Evolutionary conservation across 2,113 vertebrate genomes (phyloP).

Genomic region (Protobothrops mucrosquamatus): DNA sequence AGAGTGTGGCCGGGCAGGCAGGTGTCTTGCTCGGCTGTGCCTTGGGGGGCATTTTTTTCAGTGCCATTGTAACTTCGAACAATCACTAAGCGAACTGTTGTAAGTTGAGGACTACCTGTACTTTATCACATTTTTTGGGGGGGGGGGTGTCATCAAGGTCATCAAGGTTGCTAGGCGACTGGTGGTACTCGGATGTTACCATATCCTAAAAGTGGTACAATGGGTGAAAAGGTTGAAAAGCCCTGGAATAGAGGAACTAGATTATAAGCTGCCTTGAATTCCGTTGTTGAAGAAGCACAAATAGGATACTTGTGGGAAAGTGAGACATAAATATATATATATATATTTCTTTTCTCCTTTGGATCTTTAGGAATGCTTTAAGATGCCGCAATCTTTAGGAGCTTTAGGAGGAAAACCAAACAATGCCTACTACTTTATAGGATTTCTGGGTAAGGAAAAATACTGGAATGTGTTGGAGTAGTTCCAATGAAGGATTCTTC

Average conservation of each 20-base stretch:
- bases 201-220: too few species aligned
- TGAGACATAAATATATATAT: conserved; percentile 14
- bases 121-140: too few species aligned
- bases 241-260: neutral
- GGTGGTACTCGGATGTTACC: too few species aligned
- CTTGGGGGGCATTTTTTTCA: too few species aligned
- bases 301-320: neutral
- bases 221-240: too few species aligned
- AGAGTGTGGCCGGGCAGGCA: too few species aligned
- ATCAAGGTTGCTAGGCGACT: too few species aligned
- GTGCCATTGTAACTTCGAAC: too few species aligned
- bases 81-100: too few species aligned
- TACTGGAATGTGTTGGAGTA: conserved; percentile 17
- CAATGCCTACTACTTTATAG: conserved; percentile 90
- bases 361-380: conserved; percentile 84
- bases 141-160: too few species aligned
- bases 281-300: neutral
- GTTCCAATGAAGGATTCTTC: neutral
- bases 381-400: conserved; percentile 89
- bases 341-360: conserved; percentile 53
- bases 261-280: neutral
- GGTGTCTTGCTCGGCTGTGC: too few species aligned
- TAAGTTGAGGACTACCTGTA: too few species aligned
- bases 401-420: conserved; percentile 90
- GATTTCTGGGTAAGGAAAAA: conserved; percentile 83